Conservation (phyloP, 2,113 vertebrate species). For the Hiodon tergisus region DNA sequence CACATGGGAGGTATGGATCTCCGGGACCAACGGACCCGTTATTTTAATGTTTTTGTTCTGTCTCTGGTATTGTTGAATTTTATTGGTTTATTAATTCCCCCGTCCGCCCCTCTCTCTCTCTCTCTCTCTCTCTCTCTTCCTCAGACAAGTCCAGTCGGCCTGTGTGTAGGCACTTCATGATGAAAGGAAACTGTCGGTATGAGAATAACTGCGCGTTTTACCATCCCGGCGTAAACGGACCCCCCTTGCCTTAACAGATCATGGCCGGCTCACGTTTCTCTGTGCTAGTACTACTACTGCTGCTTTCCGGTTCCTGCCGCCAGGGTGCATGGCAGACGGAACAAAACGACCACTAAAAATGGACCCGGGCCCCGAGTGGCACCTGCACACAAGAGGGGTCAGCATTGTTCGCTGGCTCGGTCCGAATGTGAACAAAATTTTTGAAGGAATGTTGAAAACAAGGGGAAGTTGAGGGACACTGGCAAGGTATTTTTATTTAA, state of each 20-base stretch:
- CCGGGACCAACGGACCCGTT: too few species aligned
- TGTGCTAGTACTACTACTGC: too few species aligned
- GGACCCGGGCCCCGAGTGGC: neutral
- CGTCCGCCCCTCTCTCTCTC: too few species aligned
- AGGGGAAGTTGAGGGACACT: neutral
- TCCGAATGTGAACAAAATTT: neutral
- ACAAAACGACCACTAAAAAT: too few species aligned
- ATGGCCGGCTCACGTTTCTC: neutral
- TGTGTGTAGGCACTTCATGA: slow-evolving; percentile 86
- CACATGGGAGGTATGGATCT: slow-evolving; percentile 59
- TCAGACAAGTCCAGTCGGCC: slow-evolving; percentile 85
- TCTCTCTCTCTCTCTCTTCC: neutral
- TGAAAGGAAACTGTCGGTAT: slow-evolving; percentile 88
- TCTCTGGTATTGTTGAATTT: too few species aligned
- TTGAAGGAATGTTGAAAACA: neutral
- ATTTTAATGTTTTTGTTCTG: too few species aligned
- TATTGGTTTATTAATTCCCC: neutral
- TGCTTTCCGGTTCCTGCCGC: neutral
- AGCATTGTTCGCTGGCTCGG: neutral
- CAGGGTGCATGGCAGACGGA: neutral
- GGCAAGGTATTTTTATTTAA: neutral
- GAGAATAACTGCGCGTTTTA: slow-evolving; percentile 91
- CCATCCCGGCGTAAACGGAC: slow-evolving; percentile 84
- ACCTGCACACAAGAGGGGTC: neutral
- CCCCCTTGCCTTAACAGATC: slow-evolving; percentile 64